Evolutionary conservation across 2,888 invertebrate species (phyloP), one percentile per base, ranked within the genome.

Genomic region (Apeira syringaria): DNA sequence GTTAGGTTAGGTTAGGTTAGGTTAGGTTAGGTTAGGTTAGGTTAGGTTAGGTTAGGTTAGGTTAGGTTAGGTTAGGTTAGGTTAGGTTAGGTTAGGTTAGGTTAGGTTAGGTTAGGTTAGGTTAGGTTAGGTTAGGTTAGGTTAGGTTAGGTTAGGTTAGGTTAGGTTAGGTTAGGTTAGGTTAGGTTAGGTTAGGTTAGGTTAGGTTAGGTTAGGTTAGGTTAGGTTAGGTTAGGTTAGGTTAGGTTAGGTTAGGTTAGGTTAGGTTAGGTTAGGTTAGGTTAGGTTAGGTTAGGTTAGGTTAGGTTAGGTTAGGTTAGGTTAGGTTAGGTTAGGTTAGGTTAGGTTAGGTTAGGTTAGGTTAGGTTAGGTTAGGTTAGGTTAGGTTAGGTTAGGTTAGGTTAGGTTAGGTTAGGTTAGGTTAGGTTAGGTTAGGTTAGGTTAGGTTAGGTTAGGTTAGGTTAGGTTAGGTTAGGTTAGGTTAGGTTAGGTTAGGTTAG

Each of bases 21-120:
- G 36, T 38, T 38, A 38, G 38, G 38, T 38, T 38, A 41, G 24
- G 44, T 44, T 44, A 43, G 47, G 47, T 47, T 47, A 42, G 47
- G 42, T 47, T 38, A 42, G 47, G 47, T 47, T 47, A 47, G 47
- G 47, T 47, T 47, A 41, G 47, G 42, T 47, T 43, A 47, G 47
- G 47, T 43, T 43, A 36, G 36, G 36, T 36, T 43, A 35, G 42
- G 42, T 35, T 42, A 35, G 35, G 42, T 42, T 42, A 42, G 42
- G 42, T 42, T 42, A 42, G 42, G 40, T 43, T 43, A 43, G 48
- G 43, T 53, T 43, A 38, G 42, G 38, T 42, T 43, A 40, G 17
- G 32, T 34, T 30, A 44, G 44, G 38, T 44, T 44, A 38, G 46
- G 46, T 47, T 47, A 41, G 46, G 46, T 47, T 41, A 47, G 47